Conservation (phyloP, 2,888 invertebrate species). For the Pandemis cinnamomeana region DNA sequence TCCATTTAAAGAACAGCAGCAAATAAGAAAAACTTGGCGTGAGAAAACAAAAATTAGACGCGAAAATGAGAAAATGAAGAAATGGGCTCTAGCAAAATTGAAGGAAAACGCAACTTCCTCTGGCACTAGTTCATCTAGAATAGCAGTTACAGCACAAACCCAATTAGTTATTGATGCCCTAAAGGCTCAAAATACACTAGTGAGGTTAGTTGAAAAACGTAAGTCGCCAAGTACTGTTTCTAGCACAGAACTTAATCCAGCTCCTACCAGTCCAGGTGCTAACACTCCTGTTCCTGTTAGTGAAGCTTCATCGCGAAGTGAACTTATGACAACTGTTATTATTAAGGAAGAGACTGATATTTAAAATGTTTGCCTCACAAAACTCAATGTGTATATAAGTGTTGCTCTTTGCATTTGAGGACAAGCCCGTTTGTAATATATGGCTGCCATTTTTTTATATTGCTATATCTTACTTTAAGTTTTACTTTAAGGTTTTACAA, state of each 20-base stretch:
- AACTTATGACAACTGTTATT: neutral
- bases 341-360: neutral
- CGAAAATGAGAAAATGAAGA: neutral
- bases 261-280: neutral
- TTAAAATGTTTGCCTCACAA: neutral
- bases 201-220: neutral
- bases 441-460: no score
- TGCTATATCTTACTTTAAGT: no score
- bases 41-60: conserved; percentile 2
- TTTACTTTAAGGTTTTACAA: no score
- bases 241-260: neutral
- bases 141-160: neutral
- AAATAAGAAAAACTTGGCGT: neutral
- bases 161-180: neutral
- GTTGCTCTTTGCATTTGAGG: no score
- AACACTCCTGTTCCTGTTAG: neutral
- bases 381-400: no score
- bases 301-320: neutral
- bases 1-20: neutral
- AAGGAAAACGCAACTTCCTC: neutral
- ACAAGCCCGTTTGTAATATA: no score
- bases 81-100: neutral
- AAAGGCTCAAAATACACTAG: neutral
- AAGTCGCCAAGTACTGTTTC: neutral
- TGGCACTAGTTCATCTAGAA: neutral